Conservation (phyloP, 2,888 invertebrate species). For the Petrolisthes manimaculis region DNA sequence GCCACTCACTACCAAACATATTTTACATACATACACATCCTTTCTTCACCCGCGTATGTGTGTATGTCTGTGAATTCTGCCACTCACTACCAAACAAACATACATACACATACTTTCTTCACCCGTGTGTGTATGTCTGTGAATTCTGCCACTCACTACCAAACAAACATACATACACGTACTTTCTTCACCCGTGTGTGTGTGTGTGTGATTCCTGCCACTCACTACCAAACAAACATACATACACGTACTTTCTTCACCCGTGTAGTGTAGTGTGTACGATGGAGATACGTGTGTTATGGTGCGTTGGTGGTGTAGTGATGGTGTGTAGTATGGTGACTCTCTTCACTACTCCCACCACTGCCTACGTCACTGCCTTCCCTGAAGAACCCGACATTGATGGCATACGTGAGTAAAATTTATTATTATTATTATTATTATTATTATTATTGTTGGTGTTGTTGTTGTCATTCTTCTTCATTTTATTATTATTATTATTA, state of each 20-base stretch:
- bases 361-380: conserved; percentile 58
- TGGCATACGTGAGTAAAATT: conserved; percentile 43
- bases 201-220: not conserved
- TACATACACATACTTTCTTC: too few relatives aligned
- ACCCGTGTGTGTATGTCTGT: too few relatives aligned
- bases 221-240: not conserved
- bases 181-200: not conserved
- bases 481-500: too few relatives aligned
- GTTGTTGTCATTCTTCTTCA: too few relatives aligned
- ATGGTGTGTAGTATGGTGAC: not conserved
- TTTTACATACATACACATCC: too few relatives aligned
- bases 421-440: too few relatives aligned
- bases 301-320: conserved; percentile 3
- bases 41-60: too few relatives aligned
- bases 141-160: not conserved
- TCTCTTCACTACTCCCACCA: conserved; percentile 7
- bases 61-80: too few relatives aligned
- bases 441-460: too few relatives aligned
- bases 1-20: too few relatives aligned
- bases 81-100: too few relatives aligned
- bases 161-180: not conserved
- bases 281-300: not conserved
- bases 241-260: not conserved
- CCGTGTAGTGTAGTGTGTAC: not conserved
- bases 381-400: conserved; percentile 64